A percentile compares a stretch with the other conserved stretches of the same genome.
Evolutionary conservation across 1,140 invertebrate species (phyloP).

Genomic region (Scaptomyza hsui): DNA sequence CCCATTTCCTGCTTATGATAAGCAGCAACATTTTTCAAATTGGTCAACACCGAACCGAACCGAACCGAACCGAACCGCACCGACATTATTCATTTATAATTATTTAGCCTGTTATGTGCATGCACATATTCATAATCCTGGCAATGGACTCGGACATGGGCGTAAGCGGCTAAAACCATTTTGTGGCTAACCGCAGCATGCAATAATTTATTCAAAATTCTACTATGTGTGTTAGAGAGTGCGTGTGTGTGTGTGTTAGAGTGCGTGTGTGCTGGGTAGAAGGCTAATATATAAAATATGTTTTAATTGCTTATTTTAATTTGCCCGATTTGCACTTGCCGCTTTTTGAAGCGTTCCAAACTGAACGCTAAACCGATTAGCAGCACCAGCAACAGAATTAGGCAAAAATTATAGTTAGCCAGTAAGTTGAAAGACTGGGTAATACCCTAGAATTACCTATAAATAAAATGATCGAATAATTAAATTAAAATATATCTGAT

Average conservation of each 20-base stretch:
- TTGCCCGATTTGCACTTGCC: slow-evolving; percentile 69
- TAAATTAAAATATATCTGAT: too few species aligned
- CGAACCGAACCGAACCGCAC: too few species aligned
- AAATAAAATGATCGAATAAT: neutral
- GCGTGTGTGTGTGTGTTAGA: neutral
- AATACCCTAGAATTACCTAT: neutral
- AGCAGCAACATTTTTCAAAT: slow-evolving; percentile 11
- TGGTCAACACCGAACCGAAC: neutral
- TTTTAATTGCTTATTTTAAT: slow-evolving; percentile 82
- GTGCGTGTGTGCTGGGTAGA: slow-evolving; percentile 3
- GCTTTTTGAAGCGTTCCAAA: slow-evolving; percentile 47
- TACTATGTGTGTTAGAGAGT: slow-evolving; percentile 27
- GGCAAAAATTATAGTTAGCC: neutral
- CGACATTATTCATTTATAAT: slow-evolving; percentile 46
- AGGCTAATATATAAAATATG: slow-evolving; percentile 61
- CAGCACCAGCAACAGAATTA: slow-evolving; percentile 20
- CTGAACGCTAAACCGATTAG: slow-evolving; percentile 73
- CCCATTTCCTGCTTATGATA: slow-evolving; percentile 9
- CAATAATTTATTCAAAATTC: slow-evolving; percentile 75
- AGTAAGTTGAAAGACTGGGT: neutral
- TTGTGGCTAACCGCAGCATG: slow-evolving; percentile 72
- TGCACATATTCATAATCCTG: slow-evolving; percentile 32
- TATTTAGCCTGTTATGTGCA: slow-evolving; percentile 30
- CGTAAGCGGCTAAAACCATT: slow-evolving; percentile 76
- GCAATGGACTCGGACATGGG: neutral